Conservation (phyloP, 2,888 invertebrate genomes). For the Leptothorax acervorum region DNA sequence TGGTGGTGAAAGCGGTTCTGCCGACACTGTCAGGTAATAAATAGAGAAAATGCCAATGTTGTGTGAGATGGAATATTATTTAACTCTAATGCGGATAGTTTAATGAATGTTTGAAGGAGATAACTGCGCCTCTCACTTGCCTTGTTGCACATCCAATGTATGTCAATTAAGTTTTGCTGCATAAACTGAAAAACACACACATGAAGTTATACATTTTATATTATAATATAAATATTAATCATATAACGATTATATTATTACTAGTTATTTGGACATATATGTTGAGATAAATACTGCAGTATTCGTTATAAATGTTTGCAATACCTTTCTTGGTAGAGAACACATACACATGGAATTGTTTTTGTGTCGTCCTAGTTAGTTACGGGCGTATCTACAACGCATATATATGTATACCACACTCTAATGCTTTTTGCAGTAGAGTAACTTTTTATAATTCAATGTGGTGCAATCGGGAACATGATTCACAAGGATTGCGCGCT, state of each 20-base stretch:
- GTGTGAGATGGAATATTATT: background rate
- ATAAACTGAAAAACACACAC: background rate
- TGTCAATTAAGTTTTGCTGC: background rate
- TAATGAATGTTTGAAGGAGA: constrained; percentile 12
- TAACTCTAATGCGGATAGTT: background rate
- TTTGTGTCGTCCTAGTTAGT: background rate
- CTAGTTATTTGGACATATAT: background rate
- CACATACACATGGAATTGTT: background rate
- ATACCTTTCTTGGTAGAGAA: constrained; percentile 7
- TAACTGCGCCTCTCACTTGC: background rate
- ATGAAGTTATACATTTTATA: background rate
- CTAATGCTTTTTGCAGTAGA: constrained; percentile 15
- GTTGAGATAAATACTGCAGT: background rate
- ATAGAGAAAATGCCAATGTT: background rate
- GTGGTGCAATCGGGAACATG: constrained; percentile 10
- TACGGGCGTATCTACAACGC: background rate
- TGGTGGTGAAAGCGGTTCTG: constrained; percentile 96
- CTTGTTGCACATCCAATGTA: background rate
- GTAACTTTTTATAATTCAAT: constrained; percentile 15
- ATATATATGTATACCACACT: background rate
- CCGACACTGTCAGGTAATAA: constrained; percentile 90
- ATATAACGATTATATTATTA: background rate
- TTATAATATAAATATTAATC: background rate
- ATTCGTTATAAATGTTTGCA: background rate
- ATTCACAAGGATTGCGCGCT: constrained; percentile 29